These are phyloP conservation scores for Zosterops borbonicus DNA, from an alignment of 2,113 vertebrate genomes.

Conservation along the genomic window DNA sequence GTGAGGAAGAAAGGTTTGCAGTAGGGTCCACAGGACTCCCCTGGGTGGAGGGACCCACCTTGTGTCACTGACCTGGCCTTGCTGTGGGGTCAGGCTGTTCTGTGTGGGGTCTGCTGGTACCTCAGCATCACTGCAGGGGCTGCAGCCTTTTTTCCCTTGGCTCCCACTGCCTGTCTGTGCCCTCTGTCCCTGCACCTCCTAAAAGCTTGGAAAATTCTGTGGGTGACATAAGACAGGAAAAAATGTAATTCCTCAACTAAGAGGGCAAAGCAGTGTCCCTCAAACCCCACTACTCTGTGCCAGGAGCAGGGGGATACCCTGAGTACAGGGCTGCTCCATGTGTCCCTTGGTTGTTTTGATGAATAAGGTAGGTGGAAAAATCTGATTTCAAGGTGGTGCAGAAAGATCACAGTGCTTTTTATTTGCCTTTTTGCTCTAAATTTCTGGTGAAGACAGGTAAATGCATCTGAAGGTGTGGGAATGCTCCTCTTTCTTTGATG, in stretches of 20 bases:
- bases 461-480: not conserved
- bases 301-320: fast-evolving
- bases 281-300: not conserved
- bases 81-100: not conserved
- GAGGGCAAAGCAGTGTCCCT: not conserved
- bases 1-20: not conserved
- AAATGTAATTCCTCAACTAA: not conserved
- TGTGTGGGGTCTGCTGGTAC: not conserved
- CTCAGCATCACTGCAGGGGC: not conserved
- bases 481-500: not conserved
- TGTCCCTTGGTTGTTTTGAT: not conserved
- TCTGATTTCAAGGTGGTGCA: not conserved
- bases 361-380: not conserved
- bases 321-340: not conserved
- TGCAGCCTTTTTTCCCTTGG: fast-evolving
- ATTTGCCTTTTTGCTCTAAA: not conserved
- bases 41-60: not conserved
- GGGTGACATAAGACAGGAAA: not conserved
- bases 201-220: not conserved
- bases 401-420: not conserved
- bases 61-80: not conserved
- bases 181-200: fast-evolving
- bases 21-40: not conserved
- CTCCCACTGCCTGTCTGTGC: not conserved
- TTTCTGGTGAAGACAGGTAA: not conserved